A percentile compares a stretch with the other conserved stretches of the same genome.
These are phyloP conservation scores for Dinoponera quadriceps DNA, from an alignment of 1,140 invertebrate species.

Conservation along the genomic window DNA sequence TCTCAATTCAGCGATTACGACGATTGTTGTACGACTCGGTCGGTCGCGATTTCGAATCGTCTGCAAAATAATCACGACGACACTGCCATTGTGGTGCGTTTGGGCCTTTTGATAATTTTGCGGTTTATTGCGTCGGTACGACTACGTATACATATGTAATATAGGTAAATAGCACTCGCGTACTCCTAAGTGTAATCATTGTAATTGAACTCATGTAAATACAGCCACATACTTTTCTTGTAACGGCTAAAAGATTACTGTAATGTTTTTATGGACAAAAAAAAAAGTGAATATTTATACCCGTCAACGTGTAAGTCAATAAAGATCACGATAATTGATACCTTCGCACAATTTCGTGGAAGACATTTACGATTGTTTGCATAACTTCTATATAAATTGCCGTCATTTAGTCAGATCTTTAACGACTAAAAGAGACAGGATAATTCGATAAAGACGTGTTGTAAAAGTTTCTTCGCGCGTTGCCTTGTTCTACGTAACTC, in stretches of 20 bases:
- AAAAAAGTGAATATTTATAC: slow-evolving; percentile 75
- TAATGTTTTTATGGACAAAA: slow-evolving; percentile 77
- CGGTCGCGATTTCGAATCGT: slow-evolving; percentile 20
- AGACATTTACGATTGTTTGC: neutral
- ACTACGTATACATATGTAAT: slow-evolving; percentile 72
- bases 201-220: slow-evolving; percentile 73
- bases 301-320: slow-evolving; percentile 61
- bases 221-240: slow-evolving; percentile 69
- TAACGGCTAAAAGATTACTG: slow-evolving; percentile 68
- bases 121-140: slow-evolving; percentile 50
- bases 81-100: slow-evolving; percentile 56
- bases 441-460: neutral
- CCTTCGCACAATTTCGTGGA: slow-evolving; percentile 37
- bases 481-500: neutral
- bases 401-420: neutral
- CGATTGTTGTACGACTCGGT: slow-evolving; percentile 15
- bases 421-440: too few relatives aligned
- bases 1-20: slow-evolving; percentile 21
- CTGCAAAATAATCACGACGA: slow-evolving; percentile 14
- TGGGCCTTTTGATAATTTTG: slow-evolving; percentile 31
- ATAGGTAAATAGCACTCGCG: slow-evolving; percentile 61
- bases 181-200: slow-evolving; percentile 66
- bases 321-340: slow-evolving; percentile 64
- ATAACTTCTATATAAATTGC: neutral
- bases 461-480: neutral